Percentiles rank a stretch among this genome's conserved stretches.
These are phyloP conservation scores for Onchidella celtica DNA, from an alignment of 2,888 invertebrate species.

Conservation along the genomic window DNA sequence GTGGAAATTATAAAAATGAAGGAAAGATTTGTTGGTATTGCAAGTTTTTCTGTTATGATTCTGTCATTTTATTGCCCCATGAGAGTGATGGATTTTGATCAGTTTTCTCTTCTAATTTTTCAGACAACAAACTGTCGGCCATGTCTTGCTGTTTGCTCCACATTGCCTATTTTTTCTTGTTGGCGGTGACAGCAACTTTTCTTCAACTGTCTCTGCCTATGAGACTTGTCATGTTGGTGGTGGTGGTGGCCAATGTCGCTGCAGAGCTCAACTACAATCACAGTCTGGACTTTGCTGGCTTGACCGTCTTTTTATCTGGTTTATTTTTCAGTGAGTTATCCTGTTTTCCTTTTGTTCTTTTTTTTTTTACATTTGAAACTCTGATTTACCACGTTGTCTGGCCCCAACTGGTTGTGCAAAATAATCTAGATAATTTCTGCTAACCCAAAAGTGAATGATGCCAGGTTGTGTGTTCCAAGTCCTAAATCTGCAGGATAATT, in stretches of 20 bases:
- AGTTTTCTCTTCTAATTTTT: no score
- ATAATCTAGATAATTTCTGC: neutral
- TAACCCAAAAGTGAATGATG: neutral
- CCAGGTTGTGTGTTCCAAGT: no score
- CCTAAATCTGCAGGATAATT: no score
- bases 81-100: no score
- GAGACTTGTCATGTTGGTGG: slow-evolving; percentile 66
- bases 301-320: slow-evolving; percentile 67
- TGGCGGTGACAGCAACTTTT: slow-evolving; percentile 72
- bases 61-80: no score
- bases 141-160: slow-evolving; percentile 70
- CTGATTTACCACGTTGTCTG: no score
- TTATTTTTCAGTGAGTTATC: slow-evolving; percentile 61
- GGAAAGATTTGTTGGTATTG: no score
- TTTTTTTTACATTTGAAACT: no score
- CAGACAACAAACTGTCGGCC: slow-evolving; percentile 73
- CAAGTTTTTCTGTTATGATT: no score
- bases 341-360: no score
- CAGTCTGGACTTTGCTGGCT: slow-evolving; percentile 67
- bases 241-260: slow-evolving; percentile 71
- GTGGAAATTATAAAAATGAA: no score
- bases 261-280: slow-evolving; percentile 66
- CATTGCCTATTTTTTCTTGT: slow-evolving; percentile 72
- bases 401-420: no score
- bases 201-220: slow-evolving; percentile 71